Evolutionary conservation across 2,888 invertebrate species (phyloP), one percentile per base, ranked within the genome.

Genomic region (Himalopsyche tibetana): DNA sequence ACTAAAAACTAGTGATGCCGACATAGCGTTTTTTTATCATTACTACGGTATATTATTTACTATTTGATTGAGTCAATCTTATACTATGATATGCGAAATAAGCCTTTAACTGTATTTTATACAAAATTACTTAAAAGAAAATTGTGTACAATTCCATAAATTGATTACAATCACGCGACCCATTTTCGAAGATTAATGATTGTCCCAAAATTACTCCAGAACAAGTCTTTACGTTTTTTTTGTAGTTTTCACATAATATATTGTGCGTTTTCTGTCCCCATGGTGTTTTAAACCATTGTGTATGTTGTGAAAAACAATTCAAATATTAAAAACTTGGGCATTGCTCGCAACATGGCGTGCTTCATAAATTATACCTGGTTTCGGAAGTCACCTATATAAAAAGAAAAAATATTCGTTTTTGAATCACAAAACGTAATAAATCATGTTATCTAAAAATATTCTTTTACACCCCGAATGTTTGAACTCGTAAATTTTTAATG

Each of bases 171-270:
- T 63, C 63, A 63, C 19, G 63, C 63, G 63, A 63, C 63, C 63
- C 63, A 63, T 63, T 63, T 56, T 63, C 63, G 63, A 19, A 63
- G 63, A 63, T 63, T 63, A 63, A 63, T 63, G 63, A 63, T 63
- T 63, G 63, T 63, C 19, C 19, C 63, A 11, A 63, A 19, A 63
- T 63, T 63, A 63, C 63, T 63, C 63, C 63, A 63, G 63, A 63
- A 63, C 19, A 63, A 63, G 19, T 63, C 19, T 63, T 63, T 19
- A 19, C 63, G 19, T 19, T 63, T 19, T n/a, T 17, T 56, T 63
- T 63, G 19, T 63, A 15, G 63, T 19, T 63, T n/a, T 28, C 28
- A 63, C 63, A 11, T 63, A 63, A 63, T 63, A 63, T 63, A 19
- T 19, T 63, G 28, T 63, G 19, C 63, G 63, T 63, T 63, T 51